A percentile compares a stretch with the other conserved stretches of the same genome.
Conservation (phyloP, 2,888 invertebrate genomes). For the Luperina nickerlii region DNA sequence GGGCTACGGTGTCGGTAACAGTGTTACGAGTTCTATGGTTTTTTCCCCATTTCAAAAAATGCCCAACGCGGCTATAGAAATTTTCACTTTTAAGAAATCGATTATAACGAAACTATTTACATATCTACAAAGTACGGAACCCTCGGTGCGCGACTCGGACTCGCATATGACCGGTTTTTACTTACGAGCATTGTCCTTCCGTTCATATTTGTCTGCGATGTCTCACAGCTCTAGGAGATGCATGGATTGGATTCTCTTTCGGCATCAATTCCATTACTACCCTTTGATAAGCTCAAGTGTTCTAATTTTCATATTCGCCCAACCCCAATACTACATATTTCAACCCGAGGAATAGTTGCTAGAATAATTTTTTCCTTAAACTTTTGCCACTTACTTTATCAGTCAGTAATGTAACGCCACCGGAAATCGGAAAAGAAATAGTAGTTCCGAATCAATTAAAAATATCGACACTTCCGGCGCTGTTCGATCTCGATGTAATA, state of each 20-base stretch:
- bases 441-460: conserved; percentile 30
- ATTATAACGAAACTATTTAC: too few species aligned
- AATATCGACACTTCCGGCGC: conserved; percentile 30
- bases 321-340: background rate
- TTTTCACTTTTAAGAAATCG: too few species aligned
- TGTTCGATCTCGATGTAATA: conserved; percentile 25
- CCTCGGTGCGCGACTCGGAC: too few species aligned
- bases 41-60: too few species aligned
- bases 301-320: background rate
- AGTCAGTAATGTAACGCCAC: too few species aligned
- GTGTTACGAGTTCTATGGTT: too few species aligned
- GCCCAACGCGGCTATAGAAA: too few species aligned
- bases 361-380: background rate
- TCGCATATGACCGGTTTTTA: too few species aligned
- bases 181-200: too few species aligned
- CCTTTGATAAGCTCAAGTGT: background rate
- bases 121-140: too few species aligned
- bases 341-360: background rate
- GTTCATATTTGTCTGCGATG: background rate
- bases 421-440: conserved; percentile 14
- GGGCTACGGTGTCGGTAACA: too few species aligned
- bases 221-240: background rate
- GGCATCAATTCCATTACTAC: background rate
- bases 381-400: background rate
- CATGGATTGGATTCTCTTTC: background rate